Evolutionary conservation across 2,888 invertebrate genomes (phyloP).

Genomic region (Kryphioiulus occultus): DNA sequence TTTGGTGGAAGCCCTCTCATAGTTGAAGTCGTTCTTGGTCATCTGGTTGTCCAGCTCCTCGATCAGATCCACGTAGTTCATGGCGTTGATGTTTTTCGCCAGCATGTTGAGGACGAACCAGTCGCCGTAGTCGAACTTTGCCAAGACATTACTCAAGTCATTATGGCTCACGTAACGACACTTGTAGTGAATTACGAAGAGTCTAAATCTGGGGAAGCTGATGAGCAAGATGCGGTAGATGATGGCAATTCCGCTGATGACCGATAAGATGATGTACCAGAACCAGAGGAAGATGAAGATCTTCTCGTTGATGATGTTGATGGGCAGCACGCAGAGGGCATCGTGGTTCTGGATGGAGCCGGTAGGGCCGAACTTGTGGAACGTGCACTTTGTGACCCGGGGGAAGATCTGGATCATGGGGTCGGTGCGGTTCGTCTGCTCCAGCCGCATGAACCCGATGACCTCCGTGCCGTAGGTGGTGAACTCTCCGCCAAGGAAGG

Average conservation of each 20-base stretch:
- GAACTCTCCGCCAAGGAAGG: constrained; percentile 59
- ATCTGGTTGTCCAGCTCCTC: background rate
- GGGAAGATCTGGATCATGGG: constrained; percentile 59
- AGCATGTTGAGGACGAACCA: constrained; percentile 55
- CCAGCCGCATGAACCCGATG: constrained; percentile 55
- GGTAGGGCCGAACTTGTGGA: constrained; percentile 58
- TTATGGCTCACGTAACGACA: no score
- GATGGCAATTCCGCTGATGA: constrained; percentile 54
- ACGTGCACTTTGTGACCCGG: constrained; percentile 59
- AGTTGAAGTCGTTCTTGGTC: no score
- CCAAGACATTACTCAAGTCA: background rate
- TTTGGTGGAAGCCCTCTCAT: no score
- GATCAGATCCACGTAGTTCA: background rate
- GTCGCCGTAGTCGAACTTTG: constrained; percentile 55
- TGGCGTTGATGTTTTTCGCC: constrained; percentile 55
- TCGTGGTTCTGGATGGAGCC: constrained; percentile 59
- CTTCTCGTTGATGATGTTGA: constrained; percentile 60
- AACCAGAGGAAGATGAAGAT: constrained; percentile 57
- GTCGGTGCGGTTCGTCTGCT: constrained; percentile 56
- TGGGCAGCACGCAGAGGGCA: constrained; percentile 59
- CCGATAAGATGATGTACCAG: no score
- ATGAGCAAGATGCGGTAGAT: constrained; percentile 39
- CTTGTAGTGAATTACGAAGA: no score
- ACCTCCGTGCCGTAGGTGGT: constrained; percentile 58
- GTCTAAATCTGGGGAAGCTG: no score